Base-by-base conservation (phyloP, 2,797 vertebrate species). In the Poecilia wingei region DNA sequence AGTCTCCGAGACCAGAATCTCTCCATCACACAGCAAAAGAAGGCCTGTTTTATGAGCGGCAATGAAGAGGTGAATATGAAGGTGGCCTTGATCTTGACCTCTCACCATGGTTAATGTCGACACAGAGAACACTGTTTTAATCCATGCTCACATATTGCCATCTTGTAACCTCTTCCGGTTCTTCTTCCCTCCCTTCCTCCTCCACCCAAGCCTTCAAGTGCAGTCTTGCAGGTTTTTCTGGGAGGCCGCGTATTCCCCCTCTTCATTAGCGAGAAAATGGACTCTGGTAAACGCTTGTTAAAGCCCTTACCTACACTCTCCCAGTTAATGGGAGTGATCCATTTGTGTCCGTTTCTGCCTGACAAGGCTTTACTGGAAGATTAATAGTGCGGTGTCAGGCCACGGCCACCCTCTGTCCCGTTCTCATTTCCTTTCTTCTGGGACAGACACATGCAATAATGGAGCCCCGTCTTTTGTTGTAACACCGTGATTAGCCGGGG, bases 221-320 rank as follows among this genome's bases (percentile, higher is more conserved):
- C 95, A 95, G 96, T 96, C 97, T 97, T 95, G 91, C 97, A 96
- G 96, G 95, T 97, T 96, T 97, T 97, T 96, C 95, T 97, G 96
- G 96, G 93, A 96, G 96, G 97, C 98, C 97, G 96, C 96, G 96
- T 97, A 98, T 98, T 97, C 97, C 97, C 93, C 97, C 97, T 98
- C 97, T 99, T 99, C 98, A 99, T 99, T 99, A 99, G 97, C 94
- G 96, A 97, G 97, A 99, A 99, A 98, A 99, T 98, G 98, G 98
- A 98, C 97, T 98, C 97, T 98, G 96, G 96, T 98, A 99, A 99
- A 98, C 95, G 98, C 98, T 99, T 99, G 98, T 99, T 98, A 99
- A 98, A 99, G 98, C 97, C 97, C 97, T 94, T 98, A 99, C 98
- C 97, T 98, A 98, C 97, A 97, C 97, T 98, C 96, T 96, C 96